phyloP scores from a whole-genome alignment of 2,113 vertebrate species.

The Catagonus wagneri region DNA sequence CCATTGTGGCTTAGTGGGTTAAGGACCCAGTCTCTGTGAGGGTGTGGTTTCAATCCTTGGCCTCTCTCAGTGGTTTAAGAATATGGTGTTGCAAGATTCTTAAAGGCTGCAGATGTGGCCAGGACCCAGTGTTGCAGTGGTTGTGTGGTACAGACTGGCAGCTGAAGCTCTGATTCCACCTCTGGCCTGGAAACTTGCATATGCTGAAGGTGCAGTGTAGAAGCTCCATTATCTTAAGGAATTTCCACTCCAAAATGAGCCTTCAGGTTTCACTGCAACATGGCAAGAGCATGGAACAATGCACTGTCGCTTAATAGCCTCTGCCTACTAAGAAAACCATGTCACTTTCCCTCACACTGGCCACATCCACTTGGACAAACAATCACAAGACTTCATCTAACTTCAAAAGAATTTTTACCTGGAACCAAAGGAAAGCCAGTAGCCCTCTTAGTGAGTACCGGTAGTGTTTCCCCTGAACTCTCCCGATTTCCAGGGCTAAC shows the following conservation, averaged over 20 bases:
- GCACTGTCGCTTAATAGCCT: not conserved
- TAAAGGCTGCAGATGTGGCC: too few species aligned
- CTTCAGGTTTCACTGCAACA: not conserved
- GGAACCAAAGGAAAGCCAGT: not conserved
- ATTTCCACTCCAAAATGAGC: not conserved
- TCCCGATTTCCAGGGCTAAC: not conserved
- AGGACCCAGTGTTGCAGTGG: too few species aligned
- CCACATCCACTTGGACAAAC: not conserved
- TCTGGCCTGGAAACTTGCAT: too few species aligned
- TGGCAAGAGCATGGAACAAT: not conserved
- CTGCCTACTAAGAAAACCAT: not conserved
- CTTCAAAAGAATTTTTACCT: not conserved
- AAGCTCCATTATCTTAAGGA: fast-evolving
- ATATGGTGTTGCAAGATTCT: too few species aligned
- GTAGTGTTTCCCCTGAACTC: not conserved
- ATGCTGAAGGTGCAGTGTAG: too few species aligned
- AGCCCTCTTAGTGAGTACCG: not conserved
- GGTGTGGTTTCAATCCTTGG: too few species aligned
- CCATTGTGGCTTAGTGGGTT: too few species aligned
- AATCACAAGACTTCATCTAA: not conserved
- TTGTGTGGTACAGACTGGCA: too few species aligned
- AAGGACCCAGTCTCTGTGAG: too few species aligned
- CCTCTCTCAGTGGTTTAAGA: too few species aligned
- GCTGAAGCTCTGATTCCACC: too few species aligned
- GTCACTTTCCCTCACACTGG: not conserved